Evolutionary conservation across 2,888 invertebrate genomes (phyloP).

Genomic region (Cryptocephalus moraei): DNA sequence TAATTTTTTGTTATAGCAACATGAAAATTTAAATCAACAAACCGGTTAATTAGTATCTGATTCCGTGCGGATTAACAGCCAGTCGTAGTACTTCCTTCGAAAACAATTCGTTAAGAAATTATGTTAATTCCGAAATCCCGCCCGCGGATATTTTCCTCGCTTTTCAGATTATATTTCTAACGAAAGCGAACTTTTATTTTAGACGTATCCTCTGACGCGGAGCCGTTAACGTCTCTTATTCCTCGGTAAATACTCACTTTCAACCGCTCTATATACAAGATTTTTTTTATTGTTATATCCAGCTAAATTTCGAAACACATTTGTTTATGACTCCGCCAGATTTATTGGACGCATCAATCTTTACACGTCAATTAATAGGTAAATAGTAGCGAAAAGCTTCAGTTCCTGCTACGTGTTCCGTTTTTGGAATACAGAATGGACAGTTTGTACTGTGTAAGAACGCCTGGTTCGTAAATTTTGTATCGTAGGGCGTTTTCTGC

Average conservation of each 20-base stretch:
- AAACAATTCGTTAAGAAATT: slow-evolving; percentile 2
- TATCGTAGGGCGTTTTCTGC: no score
- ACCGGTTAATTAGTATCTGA: neutral
- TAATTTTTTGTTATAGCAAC: neutral
- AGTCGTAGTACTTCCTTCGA: neutral
- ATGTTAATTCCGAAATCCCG: neutral
- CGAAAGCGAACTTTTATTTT: no score
- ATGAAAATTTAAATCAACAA: neutral
- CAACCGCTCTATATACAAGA: no score
- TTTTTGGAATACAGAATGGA: neutral
- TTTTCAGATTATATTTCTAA: no score
- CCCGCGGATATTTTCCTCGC: slow-evolving; percentile 1
- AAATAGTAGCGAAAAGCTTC: neutral
- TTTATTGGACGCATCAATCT: slow-evolving; percentile 6
- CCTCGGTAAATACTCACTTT: no score
- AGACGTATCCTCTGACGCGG: no score
- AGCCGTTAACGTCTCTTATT: no score
- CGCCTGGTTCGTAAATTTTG: no score
- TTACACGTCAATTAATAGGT: slow-evolving; percentile 2
- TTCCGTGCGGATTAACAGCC: neutral
- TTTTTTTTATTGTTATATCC: no score
- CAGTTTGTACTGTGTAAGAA: neutral
- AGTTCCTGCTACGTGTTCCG: neutral
- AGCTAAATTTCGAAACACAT: no score
- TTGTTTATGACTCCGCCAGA: slow-evolving; percentile 5